phyloP scores from a whole-genome alignment of 2,797 vertebrate species.

The Tangara arthus region DNA sequence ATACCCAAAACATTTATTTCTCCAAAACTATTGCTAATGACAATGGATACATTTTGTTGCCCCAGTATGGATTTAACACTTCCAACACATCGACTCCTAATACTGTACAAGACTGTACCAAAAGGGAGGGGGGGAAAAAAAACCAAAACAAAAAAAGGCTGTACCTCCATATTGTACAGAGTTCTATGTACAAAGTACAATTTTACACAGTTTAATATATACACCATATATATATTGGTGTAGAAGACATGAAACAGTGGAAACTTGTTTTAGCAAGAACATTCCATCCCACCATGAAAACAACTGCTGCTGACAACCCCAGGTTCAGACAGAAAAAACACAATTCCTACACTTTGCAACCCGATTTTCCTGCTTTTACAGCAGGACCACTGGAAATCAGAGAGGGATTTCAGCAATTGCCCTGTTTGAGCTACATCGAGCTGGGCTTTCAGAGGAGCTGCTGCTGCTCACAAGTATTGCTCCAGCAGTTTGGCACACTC shows the following conservation, averaged over 20 bases:
- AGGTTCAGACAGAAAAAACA: background rate
- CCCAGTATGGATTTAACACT: conserved; percentile 56
- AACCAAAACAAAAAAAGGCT: conserved; percentile 56
- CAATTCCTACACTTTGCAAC: background rate
- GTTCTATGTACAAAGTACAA: conserved; percentile 94
- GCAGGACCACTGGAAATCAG: background rate
- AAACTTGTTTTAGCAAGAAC: conserved; percentile 57
- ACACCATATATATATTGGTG: conserved; percentile 71
- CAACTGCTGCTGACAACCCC: background rate
- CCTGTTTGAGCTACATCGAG: conserved; percentile 2
- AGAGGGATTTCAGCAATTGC: background rate
- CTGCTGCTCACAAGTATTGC: conserved; percentile 39
- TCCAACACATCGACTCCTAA: conserved; percentile 68
- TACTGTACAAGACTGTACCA: conserved; percentile 73
- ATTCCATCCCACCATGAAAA: conserved; percentile 49
- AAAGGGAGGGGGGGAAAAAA: background rate
- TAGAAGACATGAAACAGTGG: conserved; percentile 69
- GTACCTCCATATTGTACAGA: conserved; percentile 95
- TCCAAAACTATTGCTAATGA: conserved; percentile 73
- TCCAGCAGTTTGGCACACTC: conserved; percentile 48
- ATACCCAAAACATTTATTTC: conserved; percentile 75
- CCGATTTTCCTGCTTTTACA: background rate
- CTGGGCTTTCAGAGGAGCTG: conserved; percentile 10
- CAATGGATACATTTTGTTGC: conserved; percentile 64
- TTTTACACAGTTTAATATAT: conserved; percentile 88